Conservation (phyloP, 2,888 invertebrate species). For the Epirrita christyi region DNA sequence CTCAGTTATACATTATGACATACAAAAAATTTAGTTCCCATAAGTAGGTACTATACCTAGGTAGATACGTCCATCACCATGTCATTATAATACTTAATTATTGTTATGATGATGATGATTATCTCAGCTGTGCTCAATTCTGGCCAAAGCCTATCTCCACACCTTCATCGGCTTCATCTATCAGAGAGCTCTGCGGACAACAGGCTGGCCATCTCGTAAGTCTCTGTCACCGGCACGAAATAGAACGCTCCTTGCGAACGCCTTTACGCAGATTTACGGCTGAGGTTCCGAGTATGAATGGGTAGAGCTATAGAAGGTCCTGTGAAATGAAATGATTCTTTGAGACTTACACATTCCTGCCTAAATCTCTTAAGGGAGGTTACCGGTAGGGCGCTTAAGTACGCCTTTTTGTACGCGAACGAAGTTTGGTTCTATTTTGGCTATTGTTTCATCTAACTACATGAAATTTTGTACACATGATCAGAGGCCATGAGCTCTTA, state of each 20-base stretch:
- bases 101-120: too few species aligned
- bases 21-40: too few species aligned
- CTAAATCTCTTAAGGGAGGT: background rate
- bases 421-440: too few species aligned
- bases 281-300: slow-evolving; percentile 35
- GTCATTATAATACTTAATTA: too few species aligned
- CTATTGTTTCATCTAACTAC: too few species aligned
- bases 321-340: slow-evolving; percentile 22
- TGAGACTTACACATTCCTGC: background rate
- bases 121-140: background rate
- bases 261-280: slow-evolving; percentile 37
- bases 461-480: too few species aligned
- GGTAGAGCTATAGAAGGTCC: slow-evolving; percentile 11
- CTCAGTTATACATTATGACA: too few species aligned
- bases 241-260: slow-evolving; percentile 26
- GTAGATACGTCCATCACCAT: too few species aligned
- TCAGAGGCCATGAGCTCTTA: too few species aligned
- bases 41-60: too few species aligned
- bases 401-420: too few species aligned
- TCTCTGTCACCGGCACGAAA: slow-evolving; percentile 32
- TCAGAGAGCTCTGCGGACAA: slow-evolving; percentile 22
- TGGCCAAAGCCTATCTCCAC: slow-evolving; percentile 9
- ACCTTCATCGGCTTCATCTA: slow-evolving; percentile 18
- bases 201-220: slow-evolving; percentile 29
- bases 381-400: too few species aligned